Evolutionary conservation across 2,113 vertebrate genomes (phyloP).

Genomic region (Ciconia stormi): DNA sequence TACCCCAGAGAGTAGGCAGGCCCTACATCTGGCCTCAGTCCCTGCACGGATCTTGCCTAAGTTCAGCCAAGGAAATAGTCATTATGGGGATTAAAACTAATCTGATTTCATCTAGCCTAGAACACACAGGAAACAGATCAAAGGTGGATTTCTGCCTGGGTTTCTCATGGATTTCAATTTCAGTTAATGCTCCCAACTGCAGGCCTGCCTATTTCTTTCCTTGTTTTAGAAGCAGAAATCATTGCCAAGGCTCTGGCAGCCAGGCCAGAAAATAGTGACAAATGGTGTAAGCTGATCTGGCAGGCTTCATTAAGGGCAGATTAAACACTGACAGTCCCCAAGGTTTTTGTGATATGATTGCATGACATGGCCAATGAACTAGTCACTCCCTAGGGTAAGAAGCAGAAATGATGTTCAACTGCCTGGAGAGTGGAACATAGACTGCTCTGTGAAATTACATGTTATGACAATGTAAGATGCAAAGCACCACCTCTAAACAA

Average conservation of each 20-base stretch:
- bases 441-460: neutral
- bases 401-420: conserved; percentile 4
- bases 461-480: neutral
- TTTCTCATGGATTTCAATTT: conserved; percentile 30
- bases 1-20: neutral
- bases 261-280: conserved; percentile 42
- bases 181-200: neutral
- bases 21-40: neutral
- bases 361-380: conserved; percentile 36
- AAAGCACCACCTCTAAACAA: neutral
- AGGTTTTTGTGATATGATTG: conserved; percentile 53
- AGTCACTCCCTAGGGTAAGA: conserved; percentile 17
- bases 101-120: conserved; percentile 28
- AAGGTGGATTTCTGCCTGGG: conserved; percentile 13
- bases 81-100: conserved; percentile 43
- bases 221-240: neutral
- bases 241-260: conserved; percentile 13
- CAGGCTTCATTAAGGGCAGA: conserved; percentile 48
- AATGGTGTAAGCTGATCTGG: conserved; percentile 36
- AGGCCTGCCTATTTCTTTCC: neutral
- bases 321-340: conserved; percentile 54
- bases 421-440: neutral
- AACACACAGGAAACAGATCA: conserved; percentile 26
- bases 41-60: neutral
- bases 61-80: conserved; percentile 19